Evolutionary conservation across 2,113 vertebrate species (phyloP).

Genomic region (Oenanthe melanoleuca): DNA sequence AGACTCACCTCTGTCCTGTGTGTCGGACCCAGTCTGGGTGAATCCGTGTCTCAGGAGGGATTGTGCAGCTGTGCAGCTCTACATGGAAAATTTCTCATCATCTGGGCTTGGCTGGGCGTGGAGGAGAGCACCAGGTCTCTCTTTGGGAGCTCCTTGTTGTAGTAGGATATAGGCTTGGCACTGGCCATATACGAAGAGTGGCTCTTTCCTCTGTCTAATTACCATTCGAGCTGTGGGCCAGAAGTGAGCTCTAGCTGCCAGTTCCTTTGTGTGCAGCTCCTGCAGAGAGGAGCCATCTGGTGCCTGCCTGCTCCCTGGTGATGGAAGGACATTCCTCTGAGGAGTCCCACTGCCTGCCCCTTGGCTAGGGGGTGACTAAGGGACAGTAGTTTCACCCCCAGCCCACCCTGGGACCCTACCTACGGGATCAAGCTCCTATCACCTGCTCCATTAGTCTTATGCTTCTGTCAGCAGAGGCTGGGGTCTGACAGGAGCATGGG

Average conservation of each 20-base stretch:
- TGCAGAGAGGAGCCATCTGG: not conserved
- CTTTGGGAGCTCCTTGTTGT: not conserved
- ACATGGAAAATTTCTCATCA: constrained; percentile 14
- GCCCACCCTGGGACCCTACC: not conserved
- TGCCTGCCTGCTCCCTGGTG: fast-evolving
- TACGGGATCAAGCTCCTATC: not conserved
- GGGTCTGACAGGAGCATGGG: not conserved
- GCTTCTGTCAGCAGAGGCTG: fast-evolving
- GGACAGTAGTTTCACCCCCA: not conserved
- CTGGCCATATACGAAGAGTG: fast-evolving
- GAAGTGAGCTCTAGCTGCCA: not conserved
- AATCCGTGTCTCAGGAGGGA: not conserved
- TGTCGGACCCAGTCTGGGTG: fast-evolving
- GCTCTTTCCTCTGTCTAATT: not conserved
- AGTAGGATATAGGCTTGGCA: constrained; percentile 3
- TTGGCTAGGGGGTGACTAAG: not conserved
- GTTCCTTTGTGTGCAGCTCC: not conserved
- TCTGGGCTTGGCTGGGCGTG: constrained; percentile 18
- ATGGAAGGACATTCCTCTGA: not conserved
- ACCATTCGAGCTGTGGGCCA: fast-evolving
- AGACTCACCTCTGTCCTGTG: not conserved
- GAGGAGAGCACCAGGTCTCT: not conserved
- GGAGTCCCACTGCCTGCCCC: not conserved
- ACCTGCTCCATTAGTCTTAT: fast-evolving
- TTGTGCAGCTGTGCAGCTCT: not conserved